phyloP scores from a whole-genome alignment of 2,113 vertebrate genomes.

The Hemicordylus capensis region DNA sequence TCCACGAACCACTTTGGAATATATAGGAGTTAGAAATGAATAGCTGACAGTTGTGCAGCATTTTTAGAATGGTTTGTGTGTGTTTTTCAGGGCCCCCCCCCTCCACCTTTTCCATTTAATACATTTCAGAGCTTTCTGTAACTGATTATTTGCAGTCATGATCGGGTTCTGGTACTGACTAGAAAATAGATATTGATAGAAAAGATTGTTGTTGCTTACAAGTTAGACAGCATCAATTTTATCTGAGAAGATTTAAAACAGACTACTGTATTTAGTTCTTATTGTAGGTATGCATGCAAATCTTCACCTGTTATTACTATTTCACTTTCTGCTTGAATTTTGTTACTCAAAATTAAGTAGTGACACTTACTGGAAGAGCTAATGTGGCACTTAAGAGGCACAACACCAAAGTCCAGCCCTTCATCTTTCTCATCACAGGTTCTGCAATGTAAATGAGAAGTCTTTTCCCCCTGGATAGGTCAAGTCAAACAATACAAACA shows the following conservation, averaged over 20 bases:
- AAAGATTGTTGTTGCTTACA: background rate
- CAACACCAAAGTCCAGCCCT: constrained; percentile 55
- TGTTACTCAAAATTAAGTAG: background rate
- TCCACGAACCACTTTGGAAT: background rate
- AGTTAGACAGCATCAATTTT: background rate
- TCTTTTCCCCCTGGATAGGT: background rate
- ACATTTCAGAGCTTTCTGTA: background rate
- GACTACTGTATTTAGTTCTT: background rate
- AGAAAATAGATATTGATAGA: background rate
- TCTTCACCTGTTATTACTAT: background rate
- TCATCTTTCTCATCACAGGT: constrained; percentile 39
- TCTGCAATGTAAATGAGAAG: constrained; percentile 22
- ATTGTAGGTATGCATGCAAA: background rate
- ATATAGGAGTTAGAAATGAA: background rate
- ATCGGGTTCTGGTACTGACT: background rate
- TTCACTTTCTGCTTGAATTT: background rate
- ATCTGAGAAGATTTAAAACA: background rate
- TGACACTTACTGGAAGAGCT: constrained; percentile 39
- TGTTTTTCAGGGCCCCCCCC: background rate
- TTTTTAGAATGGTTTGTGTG: background rate
- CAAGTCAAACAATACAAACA: background rate
- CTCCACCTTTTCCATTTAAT: background rate
- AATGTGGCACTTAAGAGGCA: constrained; percentile 58
- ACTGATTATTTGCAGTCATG: background rate
- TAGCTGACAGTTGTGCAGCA: background rate